Base-by-base conservation (phyloP, 2,888 invertebrate genomes). In the Cephus pulcher region DNA sequence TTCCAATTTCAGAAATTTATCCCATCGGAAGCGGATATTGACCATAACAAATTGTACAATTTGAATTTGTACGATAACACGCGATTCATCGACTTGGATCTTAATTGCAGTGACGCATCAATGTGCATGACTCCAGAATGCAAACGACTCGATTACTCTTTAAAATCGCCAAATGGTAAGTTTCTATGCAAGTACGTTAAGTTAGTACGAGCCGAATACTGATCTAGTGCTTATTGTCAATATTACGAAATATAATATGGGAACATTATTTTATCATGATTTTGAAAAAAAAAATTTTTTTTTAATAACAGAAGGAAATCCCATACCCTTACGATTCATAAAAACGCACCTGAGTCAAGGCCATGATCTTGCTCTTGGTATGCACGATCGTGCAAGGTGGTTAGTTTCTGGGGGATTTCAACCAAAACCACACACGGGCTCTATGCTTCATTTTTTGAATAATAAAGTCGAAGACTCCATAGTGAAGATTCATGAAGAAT, bases 381-480 rank as follows among this genome's bases (percentile, higher is more conserved):
- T 85, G 81, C 83, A 83, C 70, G 82, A 83, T 56, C 82, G 85
- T 34, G 83, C 81, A 0, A 81, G 75, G 73, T 76, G 75, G 23
- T 76, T 84, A 11, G 82, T 69, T n/a, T 74, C 75, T 23, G 56
- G 77, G 6, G 75, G 77, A 12, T 80, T 80, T 30, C 78, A 70
- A n/a, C 84, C 84, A 33, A 78, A 71, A n/a, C 74, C 73, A 69
- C 82, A 85, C 76, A 82, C 84, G 33, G 74, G 85, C 1, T 83
- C 86, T 12, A 83, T 81, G 84, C 80, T 86, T 71, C 82, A 83
- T 73, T 83, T 80, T 71, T 76, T 83, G 34, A 79, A 83, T 77
- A 80, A 80, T 40, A 77, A 80, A 76, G 81, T 78, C 15, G 23
- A 80, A 37, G 80, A 77, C 15, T 70, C 78, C 11, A 30, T 80